Evolutionary conservation across 1,140 invertebrate species (phyloP).

Genomic region (Bombus superbus): DNA sequence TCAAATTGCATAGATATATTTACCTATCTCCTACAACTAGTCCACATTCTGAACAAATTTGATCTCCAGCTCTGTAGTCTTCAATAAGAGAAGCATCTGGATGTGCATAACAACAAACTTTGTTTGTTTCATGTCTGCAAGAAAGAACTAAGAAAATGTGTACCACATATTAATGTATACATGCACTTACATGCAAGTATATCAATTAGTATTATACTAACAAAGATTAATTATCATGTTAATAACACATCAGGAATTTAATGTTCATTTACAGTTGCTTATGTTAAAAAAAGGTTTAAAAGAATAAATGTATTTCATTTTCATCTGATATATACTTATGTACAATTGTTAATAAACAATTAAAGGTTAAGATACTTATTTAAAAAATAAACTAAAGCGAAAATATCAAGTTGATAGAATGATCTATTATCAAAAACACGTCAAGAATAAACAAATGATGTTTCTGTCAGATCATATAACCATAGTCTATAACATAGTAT

Average conservation of each 20-base stretch:
- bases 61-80: slow-evolving; percentile 99
- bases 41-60: slow-evolving; percentile 99
- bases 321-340: not conserved
- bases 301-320: slow-evolving; percentile 1
- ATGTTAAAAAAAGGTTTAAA: not conserved
- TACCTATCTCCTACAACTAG: slow-evolving; percentile 99
- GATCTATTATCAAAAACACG: not conserved
- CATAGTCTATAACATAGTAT: slow-evolving; percentile 4
- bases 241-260: not conserved
- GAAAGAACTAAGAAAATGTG: slow-evolving; percentile 66
- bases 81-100: slow-evolving; percentile 98
- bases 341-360: not conserved
- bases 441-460: slow-evolving; percentile 27
- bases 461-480: slow-evolving; percentile 44
- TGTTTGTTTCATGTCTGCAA: slow-evolving; percentile 88
- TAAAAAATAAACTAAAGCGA: not conserved
- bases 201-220: not conserved
- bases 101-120: slow-evolving; percentile 95
- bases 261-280: not conserved
- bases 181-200: slow-evolving; percentile 2
- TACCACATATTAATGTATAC: slow-evolving; percentile 42
- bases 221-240: not conserved
- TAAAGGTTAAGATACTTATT: not conserved
- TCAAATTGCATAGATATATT: slow-evolving; percentile 39
- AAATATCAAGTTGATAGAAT: not conserved